Evolutionary conservation across 2,888 invertebrate genomes (phyloP).

Genomic region (Drosophila limbata): DNA sequence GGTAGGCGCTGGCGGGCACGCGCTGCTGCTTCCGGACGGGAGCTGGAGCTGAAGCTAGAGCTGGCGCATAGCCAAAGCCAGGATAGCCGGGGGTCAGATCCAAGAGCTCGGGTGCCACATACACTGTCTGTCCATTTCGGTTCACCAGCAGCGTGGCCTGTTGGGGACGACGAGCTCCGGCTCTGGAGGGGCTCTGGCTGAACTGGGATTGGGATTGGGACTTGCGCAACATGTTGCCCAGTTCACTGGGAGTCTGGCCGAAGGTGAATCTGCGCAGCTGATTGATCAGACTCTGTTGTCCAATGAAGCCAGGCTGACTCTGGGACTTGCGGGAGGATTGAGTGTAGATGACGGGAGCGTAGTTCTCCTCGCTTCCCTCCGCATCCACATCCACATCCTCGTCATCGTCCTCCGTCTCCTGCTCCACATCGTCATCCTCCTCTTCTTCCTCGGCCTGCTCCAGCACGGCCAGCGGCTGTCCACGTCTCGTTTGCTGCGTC

Average conservation of each 20-base stretch:
- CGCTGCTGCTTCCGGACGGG: constrained; percentile 33
- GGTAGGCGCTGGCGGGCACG: constrained; percentile 51
- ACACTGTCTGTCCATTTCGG: constrained; percentile 79
- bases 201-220: constrained; percentile 17
- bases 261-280: constrained; percentile 78
- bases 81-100: constrained; percentile 50
- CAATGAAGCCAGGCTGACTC: constrained; percentile 66
- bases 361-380: constrained; percentile 41
- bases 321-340: constrained; percentile 48
- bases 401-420: constrained; percentile 36
- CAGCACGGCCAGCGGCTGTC: constrained; percentile 39
- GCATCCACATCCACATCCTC: constrained; percentile 2
- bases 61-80: constrained; percentile 43
- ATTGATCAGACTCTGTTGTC: constrained; percentile 76
- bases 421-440: constrained; percentile 51
- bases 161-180: constrained; percentile 61
- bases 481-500: constrained; percentile 36
- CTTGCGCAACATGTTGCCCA: constrained; percentile 52
- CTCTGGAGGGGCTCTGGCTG: background rate
- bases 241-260: constrained; percentile 66
- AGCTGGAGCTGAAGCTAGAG: background rate
- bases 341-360: constrained; percentile 33
- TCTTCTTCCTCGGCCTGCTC: constrained; percentile 54
- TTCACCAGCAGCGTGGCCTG: constrained; percentile 72
- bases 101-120: constrained; percentile 69